phyloP scores from a whole-genome alignment of 64 coral and sea anemone genomes.

The Orbicella faveolata region DNA sequence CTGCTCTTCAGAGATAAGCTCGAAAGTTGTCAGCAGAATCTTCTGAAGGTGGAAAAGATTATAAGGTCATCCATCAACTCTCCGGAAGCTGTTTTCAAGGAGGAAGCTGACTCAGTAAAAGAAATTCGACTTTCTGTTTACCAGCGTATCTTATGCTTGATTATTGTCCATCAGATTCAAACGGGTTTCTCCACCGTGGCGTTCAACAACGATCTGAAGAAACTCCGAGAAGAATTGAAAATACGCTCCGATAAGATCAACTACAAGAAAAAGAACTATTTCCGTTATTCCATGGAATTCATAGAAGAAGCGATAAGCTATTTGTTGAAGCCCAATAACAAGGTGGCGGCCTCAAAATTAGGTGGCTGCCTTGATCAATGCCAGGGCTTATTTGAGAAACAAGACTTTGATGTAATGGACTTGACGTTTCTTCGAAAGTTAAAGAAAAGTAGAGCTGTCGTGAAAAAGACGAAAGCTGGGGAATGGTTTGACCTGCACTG shows the following conservation, averaged over 20 bases:
- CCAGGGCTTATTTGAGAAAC: not conserved
- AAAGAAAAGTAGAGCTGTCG: not conserved
- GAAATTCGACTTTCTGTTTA: slow-evolving; percentile 7
- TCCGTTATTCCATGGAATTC: slow-evolving; percentile 14
- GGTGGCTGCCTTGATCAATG: not conserved
- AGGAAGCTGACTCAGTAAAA: not conserved
- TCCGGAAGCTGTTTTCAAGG: not conserved
- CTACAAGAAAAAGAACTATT: not conserved
- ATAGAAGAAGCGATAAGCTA: not conserved
- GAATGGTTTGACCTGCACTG: slow-evolving; percentile 19
- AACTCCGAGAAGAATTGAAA: not conserved
- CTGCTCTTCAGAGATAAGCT: slow-evolving; percentile 17
- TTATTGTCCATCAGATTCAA: not conserved
- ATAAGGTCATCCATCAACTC: slow-evolving; percentile 16
- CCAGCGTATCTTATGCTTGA: not conserved
- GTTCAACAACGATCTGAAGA: not conserved
- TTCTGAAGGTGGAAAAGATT: not conserved
- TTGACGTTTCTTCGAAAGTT: not conserved
- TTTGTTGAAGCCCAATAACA: not conserved
- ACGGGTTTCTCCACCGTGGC: not conserved
- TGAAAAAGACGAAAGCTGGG: not conserved
- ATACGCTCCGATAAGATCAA: not conserved
- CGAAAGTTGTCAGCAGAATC: not conserved
- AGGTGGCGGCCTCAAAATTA: not conserved
- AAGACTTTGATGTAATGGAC: not conserved